Evolutionary conservation across 2,888 invertebrate genomes (phyloP).

Genomic region (Blastobasis adustella): DNA sequence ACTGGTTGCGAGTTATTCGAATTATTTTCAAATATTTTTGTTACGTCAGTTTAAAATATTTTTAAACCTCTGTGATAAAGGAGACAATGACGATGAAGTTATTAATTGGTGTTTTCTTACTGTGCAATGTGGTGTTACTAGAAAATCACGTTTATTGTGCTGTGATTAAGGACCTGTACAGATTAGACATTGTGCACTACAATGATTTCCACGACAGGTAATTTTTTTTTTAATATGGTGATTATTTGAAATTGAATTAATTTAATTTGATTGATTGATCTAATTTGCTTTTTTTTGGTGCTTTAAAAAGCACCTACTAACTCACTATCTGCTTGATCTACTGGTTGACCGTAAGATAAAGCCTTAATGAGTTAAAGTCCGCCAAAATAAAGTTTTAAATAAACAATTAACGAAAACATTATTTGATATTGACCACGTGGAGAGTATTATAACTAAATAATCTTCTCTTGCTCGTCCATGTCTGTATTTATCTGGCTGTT

Average conservation of each 20-base stretch:
- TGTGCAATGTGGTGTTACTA: constrained; percentile 16
- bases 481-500: too few relatives aligned
- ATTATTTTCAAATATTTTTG: too few relatives aligned
- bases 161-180: constrained; percentile 44
- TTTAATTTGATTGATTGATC: background rate
- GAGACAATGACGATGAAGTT: background rate
- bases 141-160: constrained; percentile 20
- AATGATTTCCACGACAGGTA: constrained; percentile 74
- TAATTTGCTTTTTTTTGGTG: background rate
- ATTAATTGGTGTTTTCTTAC: constrained; percentile 9
- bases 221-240: constrained; percentile 11
- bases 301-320: background rate
- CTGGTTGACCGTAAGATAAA: background rate
- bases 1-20: too few relatives aligned
- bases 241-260: background rate
- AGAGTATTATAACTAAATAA: too few relatives aligned
- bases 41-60: too few relatives aligned
- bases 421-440: too few relatives aligned
- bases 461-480: too few relatives aligned
- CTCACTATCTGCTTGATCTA: too few relatives aligned
- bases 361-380: background rate
- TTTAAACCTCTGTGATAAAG: too few relatives aligned
- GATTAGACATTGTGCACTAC: constrained; percentile 69
- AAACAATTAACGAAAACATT: too few relatives aligned
- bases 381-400: background rate